Percentiles rank a stretch among this genome's conserved stretches.
Evolutionary conservation across 2,888 invertebrate species (phyloP).

Genomic region (Diadegma fenestrale): DNA sequence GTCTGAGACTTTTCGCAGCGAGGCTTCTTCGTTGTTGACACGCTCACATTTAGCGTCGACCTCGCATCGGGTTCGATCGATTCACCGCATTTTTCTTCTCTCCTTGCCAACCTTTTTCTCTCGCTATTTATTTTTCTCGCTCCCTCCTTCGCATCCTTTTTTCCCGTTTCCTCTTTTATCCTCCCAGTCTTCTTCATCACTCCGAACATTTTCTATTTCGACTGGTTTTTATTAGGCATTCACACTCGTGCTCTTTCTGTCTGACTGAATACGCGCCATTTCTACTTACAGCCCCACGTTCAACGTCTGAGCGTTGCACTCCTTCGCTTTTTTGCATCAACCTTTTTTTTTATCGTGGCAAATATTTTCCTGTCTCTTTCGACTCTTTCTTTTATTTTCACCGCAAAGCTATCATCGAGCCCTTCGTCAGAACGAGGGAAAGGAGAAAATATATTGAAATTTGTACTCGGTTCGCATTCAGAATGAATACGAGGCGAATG

Average conservation of each 20-base stretch:
- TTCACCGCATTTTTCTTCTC: slow-evolving; percentile 48
- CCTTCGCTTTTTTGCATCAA: slow-evolving; percentile 17
- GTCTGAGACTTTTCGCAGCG: slow-evolving; percentile 15
- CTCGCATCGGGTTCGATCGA: slow-evolving; percentile 63
- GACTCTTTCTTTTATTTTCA: not conserved
- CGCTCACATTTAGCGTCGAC: slow-evolving; percentile 58
- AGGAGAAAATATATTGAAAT: not conserved
- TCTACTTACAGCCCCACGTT: slow-evolving; percentile 46
- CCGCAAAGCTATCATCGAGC: not conserved
- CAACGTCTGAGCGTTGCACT: slow-evolving; percentile 26
- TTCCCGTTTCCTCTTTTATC: not conserved
- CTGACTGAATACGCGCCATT: slow-evolving; percentile 45
- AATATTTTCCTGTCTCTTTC: not conserved
- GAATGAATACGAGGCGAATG: not conserved
- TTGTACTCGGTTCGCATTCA: not conserved
- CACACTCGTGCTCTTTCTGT: slow-evolving; percentile 10
- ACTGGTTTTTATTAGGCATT: slow-evolving; percentile 32
- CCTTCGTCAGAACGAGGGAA: not conserved
- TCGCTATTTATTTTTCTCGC: slow-evolving; percentile 1
- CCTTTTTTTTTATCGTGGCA: slow-evolving; percentile 25
- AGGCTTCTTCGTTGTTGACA: slow-evolving; percentile 57
- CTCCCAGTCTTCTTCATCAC: not conserved
- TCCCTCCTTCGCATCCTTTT: not conserved
- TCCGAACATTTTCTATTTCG: slow-evolving; percentile 19
- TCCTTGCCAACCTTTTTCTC: not conserved